A percentile compares a stretch with the other conserved stretches of the same genome.
These are phyloP conservation scores for Lysandra bellargus DNA, from an alignment of 2,888 invertebrate genomes.

Conservation along the genomic window DNA sequence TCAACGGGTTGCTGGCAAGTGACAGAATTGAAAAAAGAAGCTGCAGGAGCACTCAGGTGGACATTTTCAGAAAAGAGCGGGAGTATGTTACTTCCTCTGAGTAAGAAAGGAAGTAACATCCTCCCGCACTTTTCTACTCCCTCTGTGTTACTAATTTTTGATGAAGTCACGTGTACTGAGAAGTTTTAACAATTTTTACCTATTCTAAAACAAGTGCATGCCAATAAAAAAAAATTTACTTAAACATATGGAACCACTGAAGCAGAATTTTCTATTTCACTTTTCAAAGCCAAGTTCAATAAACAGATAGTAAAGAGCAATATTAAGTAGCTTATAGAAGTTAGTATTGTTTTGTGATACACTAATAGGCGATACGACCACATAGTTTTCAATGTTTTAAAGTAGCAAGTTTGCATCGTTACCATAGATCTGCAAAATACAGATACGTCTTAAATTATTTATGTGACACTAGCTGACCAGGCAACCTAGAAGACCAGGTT, in stretches of 20 bases:
- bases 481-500: too few species aligned
- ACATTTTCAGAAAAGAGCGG: too few species aligned
- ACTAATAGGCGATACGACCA: neutral
- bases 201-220: too few species aligned
- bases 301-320: neutral
- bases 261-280: neutral
- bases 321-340: neutral
- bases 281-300: neutral
- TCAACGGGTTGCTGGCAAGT: too few species aligned
- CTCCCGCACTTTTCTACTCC: too few species aligned
- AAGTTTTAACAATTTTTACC: too few species aligned
- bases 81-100: too few species aligned
- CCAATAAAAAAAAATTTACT: too few species aligned
- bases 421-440: neutral
- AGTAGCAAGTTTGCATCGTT: conserved; percentile 3
- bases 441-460: neutral
- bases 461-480: neutral
- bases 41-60: too few species aligned
- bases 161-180: neutral
- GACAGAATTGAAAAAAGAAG: too few species aligned
- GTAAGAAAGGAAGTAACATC: too few species aligned
- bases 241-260: neutral
- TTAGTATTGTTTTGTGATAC: neutral
- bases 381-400: conserved; percentile 17
- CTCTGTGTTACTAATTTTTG: too few species aligned